These are phyloP conservation scores for Parthenolecanium corni DNA, from an alignment of 2,888 invertebrate species.

Conservation along the genomic window DNA sequence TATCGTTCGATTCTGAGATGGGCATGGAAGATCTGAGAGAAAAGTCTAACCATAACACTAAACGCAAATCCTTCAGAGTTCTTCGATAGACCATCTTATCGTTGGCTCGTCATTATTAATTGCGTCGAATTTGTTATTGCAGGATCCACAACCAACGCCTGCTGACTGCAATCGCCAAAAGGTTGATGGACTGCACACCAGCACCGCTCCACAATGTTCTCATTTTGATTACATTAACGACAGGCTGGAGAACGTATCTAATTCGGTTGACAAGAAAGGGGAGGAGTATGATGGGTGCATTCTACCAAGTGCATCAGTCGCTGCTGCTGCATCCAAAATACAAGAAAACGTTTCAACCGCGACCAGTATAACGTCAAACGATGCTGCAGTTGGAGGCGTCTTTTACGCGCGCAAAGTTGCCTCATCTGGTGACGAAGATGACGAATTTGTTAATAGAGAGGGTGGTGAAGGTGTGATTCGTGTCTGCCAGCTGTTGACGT, in stretches of 20 bases:
- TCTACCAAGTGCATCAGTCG: not conserved
- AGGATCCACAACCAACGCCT: no score
- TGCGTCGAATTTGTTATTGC: no score
- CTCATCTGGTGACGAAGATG: not conserved
- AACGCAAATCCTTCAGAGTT: no score
- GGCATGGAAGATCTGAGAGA: no score
- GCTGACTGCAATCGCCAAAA: no score
- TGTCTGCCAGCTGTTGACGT: not conserved
- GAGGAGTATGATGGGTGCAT: not conserved
- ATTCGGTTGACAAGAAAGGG: constrained; percentile 6
- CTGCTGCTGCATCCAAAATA: not conserved
- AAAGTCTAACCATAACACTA: no score
- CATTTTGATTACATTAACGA: not conserved
- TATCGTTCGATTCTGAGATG: no score
- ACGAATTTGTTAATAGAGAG: not conserved
- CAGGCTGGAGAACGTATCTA: not conserved
- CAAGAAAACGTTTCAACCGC: not conserved
- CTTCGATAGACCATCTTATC: no score
- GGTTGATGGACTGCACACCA: no score
- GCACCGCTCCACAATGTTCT: no score
- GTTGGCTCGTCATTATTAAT: no score
- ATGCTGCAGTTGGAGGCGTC: not conserved
- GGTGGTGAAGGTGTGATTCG: not conserved
- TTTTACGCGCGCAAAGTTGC: not conserved
- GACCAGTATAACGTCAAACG: not conserved